Evolutionary conservation across 2,113 vertebrate species (phyloP), one percentile per base, ranked within the genome.

Genomic region (Silurus meridionalis): DNA sequence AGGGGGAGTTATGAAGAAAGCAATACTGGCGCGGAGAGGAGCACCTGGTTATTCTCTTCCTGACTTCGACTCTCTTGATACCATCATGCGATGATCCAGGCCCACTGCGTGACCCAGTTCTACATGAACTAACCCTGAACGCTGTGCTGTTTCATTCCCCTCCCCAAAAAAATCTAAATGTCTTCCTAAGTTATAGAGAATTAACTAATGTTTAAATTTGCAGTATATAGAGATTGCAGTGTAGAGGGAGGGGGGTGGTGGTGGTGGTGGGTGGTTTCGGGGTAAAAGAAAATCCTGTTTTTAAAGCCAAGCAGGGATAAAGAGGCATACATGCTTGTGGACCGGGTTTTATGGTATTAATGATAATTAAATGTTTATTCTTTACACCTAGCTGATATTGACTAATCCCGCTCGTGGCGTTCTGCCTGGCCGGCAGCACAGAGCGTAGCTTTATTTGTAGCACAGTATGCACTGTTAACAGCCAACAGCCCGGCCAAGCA

Each of bases 381-480:
- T 87, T 89, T 81, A 87, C 88, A 89, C 86, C 88, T 87, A 69
- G 75, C 86, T 57, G 66, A 84, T 86, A 67, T 86, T 86, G 86
- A 80, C 66, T 89, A 67, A 81, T 83, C 37, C 89, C 58, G 50
- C 83, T 57, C 78, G 48, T 87, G 88, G 86, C 88, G 23, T 46
- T 74, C 48, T 83, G 87, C 85, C 85, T 87, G 83, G 67, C 58
- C 50, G 23, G 86, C 84, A 78, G 81, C 83, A 86, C 89, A 88
- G 86, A 83, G 23, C 86, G 89, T 91, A 92, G 91, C 93, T 90
- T 91, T 92, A 84, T 94, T 92, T 94, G 93, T 93, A 92, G 93
- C 91, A 92, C 80, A 89, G 90, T 83, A 88, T 79, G 92, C 93
- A 91, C 90, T 90, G 86, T 93, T 86, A 91, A 88, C 90, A 89